Conservation (phyloP, 2,888 invertebrate species). For the Hylaea fasciaria region DNA sequence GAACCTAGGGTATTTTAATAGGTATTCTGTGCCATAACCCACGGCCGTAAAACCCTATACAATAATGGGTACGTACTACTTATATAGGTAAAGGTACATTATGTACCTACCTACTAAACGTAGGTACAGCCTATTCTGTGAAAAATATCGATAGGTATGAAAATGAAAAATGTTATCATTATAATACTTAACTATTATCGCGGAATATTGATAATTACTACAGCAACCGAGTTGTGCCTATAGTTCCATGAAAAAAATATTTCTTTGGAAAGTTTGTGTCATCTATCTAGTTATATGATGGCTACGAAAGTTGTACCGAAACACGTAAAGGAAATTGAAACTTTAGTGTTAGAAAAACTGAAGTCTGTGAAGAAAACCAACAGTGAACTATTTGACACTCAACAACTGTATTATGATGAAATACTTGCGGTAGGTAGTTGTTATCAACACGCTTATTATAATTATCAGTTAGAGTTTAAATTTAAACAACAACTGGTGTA, state of each 20-base stretch:
- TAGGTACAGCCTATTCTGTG: too few relatives aligned
- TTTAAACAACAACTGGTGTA: too few relatives aligned
- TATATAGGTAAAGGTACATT: too few relatives aligned
- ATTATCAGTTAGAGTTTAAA: too few relatives aligned
- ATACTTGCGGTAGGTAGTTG: conserved; percentile 58
- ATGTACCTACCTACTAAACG: too few relatives aligned
- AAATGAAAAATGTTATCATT: too few relatives aligned
- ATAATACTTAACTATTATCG: too few relatives aligned
- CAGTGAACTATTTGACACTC: conserved; percentile 62
- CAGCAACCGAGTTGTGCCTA: conserved; percentile 50
- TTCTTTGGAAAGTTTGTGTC: background rate
- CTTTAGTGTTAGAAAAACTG: conserved; percentile 53
- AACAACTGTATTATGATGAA: conserved; percentile 65
- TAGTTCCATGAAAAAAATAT: background rate
- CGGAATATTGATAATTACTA: conserved; percentile 61
- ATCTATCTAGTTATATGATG: conserved; percentile 14
- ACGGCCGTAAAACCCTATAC: too few relatives aligned
- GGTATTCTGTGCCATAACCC: too few relatives aligned
- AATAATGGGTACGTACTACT: too few relatives aligned
- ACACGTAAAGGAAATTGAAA: conserved; percentile 65
- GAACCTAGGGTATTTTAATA: too few relatives aligned
- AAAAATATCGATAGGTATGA: too few relatives aligned
- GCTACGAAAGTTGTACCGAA: conserved; percentile 57
- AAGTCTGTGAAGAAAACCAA: conserved; percentile 55
- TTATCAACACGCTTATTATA: background rate